Evolutionary conservation across 2,888 invertebrate species (phyloP), one percentile per base, ranked within the genome.

Genomic region (Scaptomyza parva): DNA sequence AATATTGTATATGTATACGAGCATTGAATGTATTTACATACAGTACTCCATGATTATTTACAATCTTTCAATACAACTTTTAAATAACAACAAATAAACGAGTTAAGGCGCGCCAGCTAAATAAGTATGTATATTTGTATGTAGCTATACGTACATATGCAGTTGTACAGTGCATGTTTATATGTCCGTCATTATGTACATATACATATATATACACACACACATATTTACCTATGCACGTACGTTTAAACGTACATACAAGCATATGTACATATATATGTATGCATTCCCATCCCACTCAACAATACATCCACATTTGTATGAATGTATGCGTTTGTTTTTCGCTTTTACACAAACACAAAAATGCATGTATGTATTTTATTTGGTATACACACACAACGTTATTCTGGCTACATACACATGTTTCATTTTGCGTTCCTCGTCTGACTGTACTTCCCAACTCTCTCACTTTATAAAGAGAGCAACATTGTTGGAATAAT

Each of bases 371-470:
- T 75, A 77, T 70, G 63, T 75, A 59, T 77, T 65, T 60, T 70
- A 64, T 79, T 67, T 80, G 48, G 55, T 64, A 79, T 58, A 69
- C 73, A 70, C 78, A 68, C 74, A 74, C 70, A 68, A 44, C 50
- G 55, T 60, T 60, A 65, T 62, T 58, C 55, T 48, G 40, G 65
- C 76, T 77, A 80, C 77, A 80, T 80, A 81, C 83, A 83, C 76
- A 81, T 78, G 74, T 81, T 81, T 81, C 81, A 80, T 81, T 82
- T 82, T 84, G 81, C 77, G 75, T 82, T 83, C 75, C 69, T 64
- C 81, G 81, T 82, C 84, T 81, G 81, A 82, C 81, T 82, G 81
- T 82, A 82, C 81, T 81, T 82, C 78, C 63, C 68, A 81, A 61
- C 74, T 68, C 78, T 71, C 81, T 76, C 80, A 40, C 52, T 73